Evolutionary conservation across 1,140 invertebrate genomes (phyloP).

Genomic region (Heliconius congener): DNA sequence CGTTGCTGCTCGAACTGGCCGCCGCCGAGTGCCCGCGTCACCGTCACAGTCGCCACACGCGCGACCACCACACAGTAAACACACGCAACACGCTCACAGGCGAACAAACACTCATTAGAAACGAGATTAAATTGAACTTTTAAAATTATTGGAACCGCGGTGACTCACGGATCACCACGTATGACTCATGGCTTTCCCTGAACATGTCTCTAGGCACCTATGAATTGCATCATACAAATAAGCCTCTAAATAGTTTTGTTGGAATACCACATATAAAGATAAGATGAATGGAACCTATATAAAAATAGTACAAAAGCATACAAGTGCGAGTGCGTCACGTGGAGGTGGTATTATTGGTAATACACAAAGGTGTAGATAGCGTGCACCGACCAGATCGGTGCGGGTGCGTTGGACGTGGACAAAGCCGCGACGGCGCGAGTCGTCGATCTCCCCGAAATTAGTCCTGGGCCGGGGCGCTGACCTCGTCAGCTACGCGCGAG

Average conservation of each 20-base stretch:
- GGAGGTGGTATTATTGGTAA: slow-evolving; percentile 1
- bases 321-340: neutral
- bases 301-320: neutral
- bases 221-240: neutral
- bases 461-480: slow-evolving; percentile 77
- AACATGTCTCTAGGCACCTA: neutral
- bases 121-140: slow-evolving; percentile 42
- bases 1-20: slow-evolving; percentile 62
- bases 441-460: slow-evolving; percentile 80
- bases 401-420: slow-evolving; percentile 65
- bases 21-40: slow-evolving; percentile 68
- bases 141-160: slow-evolving; percentile 35
- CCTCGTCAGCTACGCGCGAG: slow-evolving; percentile 55
- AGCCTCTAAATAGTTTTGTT: neutral
- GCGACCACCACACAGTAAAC: slow-evolving; percentile 28
- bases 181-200: slow-evolving; percentile 43
- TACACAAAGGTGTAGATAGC: slow-evolving; percentile 26
- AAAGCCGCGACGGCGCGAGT: slow-evolving; percentile 72
- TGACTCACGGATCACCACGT: slow-evolving; percentile 34
- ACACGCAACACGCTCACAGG: slow-evolving; percentile 30
- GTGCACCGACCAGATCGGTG: slow-evolving; percentile 25
- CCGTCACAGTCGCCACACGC: slow-evolving; percentile 38
- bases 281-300: neutral
- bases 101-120: slow-evolving; percentile 20
- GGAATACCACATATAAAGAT: neutral